Conservation (phyloP, 2,113 vertebrate species). For the Tragelaphus buxtoni region DNA sequence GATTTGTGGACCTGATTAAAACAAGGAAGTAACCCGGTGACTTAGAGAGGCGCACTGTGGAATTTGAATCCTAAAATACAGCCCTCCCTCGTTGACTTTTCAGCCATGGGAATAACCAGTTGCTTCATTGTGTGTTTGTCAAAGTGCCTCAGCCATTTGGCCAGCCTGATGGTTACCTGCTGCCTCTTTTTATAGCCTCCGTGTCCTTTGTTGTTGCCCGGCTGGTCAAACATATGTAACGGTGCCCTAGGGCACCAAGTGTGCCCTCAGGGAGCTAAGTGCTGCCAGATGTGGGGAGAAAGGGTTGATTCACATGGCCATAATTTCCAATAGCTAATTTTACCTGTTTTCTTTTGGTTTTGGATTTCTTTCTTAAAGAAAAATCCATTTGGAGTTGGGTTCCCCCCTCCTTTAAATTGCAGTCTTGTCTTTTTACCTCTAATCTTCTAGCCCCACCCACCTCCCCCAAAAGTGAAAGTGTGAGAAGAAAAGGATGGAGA, state of each 20-base stretch:
- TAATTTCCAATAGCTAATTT: constrained; percentile 75
- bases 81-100: constrained; percentile 41
- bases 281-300: constrained; percentile 74
- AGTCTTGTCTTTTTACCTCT: constrained; percentile 52
- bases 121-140: constrained; percentile 63
- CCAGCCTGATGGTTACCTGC: constrained; percentile 72
- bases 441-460: neutral
- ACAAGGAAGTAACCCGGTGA: constrained; percentile 64
- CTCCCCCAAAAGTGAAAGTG: neutral
- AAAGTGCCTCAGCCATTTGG: constrained; percentile 55
- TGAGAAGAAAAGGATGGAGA: constrained; percentile 25
- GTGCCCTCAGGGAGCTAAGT: constrained; percentile 67
- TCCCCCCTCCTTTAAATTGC: constrained; percentile 17
- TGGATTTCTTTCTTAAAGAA: constrained; percentile 69
- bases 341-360: constrained; percentile 75
- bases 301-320: constrained; percentile 66
- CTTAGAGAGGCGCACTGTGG: constrained; percentile 28
- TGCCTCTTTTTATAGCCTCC: constrained; percentile 66
- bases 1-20: constrained; percentile 63
- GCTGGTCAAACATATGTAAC: constrained; percentile 70
- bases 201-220: constrained; percentile 67
- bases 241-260: constrained; percentile 61
- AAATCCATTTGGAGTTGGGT: constrained; percentile 52
- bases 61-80: constrained; percentile 52
- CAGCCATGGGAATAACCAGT: constrained; percentile 61